Percentiles rank a stretch among this genome's conserved stretches.
Evolutionary conservation across 2,113 vertebrate genomes (phyloP).

Genomic region (Bombycilla garrulus): DNA sequence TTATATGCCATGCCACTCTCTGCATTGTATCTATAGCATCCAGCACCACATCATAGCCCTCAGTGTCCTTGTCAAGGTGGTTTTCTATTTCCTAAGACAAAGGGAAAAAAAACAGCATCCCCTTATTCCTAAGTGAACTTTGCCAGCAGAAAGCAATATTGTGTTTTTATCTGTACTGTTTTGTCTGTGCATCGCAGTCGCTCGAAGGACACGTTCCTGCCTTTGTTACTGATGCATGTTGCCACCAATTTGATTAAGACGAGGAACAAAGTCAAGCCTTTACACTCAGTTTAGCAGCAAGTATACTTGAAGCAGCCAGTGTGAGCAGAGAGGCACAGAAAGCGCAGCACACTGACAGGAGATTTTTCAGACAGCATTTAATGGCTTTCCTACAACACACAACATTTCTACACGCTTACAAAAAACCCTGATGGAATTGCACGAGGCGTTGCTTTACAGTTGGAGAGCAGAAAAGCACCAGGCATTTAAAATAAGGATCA

Average conservation of each 20-base stretch:
- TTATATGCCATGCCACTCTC: slow-evolving; percentile 98
- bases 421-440: slow-evolving; percentile 10
- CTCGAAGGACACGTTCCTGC: neutral
- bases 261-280: neutral
- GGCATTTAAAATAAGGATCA: slow-evolving; percentile 35
- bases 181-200: neutral
- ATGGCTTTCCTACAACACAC: neutral
- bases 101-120: neutral
- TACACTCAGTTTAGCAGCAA: neutral
- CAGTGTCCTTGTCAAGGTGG: slow-evolving; percentile 94
- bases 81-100: slow-evolving; percentile 90
- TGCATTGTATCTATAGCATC: slow-evolving; percentile 99
- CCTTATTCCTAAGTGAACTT: neutral
- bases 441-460: neutral
- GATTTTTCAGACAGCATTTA: neutral
- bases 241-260: neutral
- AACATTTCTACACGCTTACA: neutral
- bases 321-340: neutral
- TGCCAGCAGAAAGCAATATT: fast-evolving
- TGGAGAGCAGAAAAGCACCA: slow-evolving; percentile 11
- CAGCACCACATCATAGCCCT: slow-evolving; percentile 92
- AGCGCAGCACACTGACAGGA: neutral
- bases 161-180: neutral
- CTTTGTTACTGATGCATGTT: neutral
- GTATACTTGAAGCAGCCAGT: neutral